Conservation (phyloP, 2,888 invertebrate genomes). For the Corbicula japonica region DNA sequence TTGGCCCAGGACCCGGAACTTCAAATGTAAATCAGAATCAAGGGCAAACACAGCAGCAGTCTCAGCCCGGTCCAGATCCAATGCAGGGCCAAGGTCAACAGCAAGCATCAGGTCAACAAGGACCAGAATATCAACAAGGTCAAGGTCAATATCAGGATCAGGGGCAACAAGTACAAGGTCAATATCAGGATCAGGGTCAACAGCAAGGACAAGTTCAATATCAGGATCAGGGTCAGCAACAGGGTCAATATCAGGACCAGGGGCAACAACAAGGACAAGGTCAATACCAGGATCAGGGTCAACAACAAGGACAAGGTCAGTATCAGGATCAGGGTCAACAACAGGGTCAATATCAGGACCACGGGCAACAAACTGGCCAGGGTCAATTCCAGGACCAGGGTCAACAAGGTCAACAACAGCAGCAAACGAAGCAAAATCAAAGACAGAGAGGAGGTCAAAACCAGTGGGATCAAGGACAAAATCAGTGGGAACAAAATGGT, state of each 20-base stretch:
- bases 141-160: slow-evolving; percentile 1
- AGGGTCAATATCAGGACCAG: background rate
- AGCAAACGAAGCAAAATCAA: background rate
- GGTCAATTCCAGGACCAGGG: slow-evolving; percentile 11
- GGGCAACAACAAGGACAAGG: background rate
- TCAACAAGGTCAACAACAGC: no score
- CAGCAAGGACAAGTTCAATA: background rate
- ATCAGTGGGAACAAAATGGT: background rate
- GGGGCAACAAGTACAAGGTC: background rate
- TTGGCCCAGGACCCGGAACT: background rate
- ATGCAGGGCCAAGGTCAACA: slow-evolving; percentile 9
- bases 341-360: background rate
- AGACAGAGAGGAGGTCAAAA: background rate
- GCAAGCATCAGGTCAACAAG: slow-evolving; percentile 1
- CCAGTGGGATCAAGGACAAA: slow-evolving; percentile 7
- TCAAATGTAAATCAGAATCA: background rate
- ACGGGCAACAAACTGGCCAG: slow-evolving; percentile 19
- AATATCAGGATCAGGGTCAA: slow-evolving; percentile 13
- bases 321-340: background rate
- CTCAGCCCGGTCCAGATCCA: background rate
- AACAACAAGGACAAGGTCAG: background rate
- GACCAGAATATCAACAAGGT: slow-evolving; percentile 14
- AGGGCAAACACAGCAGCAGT: background rate
- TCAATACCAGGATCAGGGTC: background rate
- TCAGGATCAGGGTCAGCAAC: slow-evolving; percentile 1